Base-by-base conservation (phyloP, 2,888 invertebrate species). In the Camptogramma bilineatum region DNA sequence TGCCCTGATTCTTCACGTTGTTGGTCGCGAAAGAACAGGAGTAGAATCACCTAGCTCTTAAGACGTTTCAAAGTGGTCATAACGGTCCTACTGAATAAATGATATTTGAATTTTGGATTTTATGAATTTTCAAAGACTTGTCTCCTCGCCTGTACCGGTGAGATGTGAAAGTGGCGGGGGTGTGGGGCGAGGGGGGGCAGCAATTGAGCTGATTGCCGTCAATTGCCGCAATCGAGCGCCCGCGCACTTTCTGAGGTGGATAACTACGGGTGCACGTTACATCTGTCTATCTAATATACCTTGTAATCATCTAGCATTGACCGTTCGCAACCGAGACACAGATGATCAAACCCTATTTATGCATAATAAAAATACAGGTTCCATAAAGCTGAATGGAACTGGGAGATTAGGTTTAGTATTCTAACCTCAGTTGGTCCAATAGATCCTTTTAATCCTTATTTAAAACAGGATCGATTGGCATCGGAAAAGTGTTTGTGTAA, bases 191-290 rank as follows among this genome's bases (percentile, higher is more conserved):
- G 73, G 69, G 73, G n/a, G 71, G 69, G 72, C 66, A 70, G 69
- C 73, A 91, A 91, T 91, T 91, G 91, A 79, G 83, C 84, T 91
- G 90, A 91, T 91, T 91, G 91, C 78, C 81, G 79, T 76, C 91
- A 91, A 91, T 91, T 91, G 91, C 73, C 67, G 77, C 89, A 86
- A 88, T 89, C 81, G 80, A 82, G 83, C 84, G 83, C 75, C 69
- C 68, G 80, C 79, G 80, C 81, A 80, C 68, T 71, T 65, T 71
- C 58, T 39, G 70, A 72, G 70, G 72, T 72, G 59, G 76, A 61
- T 66, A 68, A 64, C 76, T 76, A 74, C 64, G 58, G 62, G 62
- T 62, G 54, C 70, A 67, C 73, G 18, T 31, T 42, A 31, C 39
- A 52, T 39, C 34, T 55, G 21, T 16, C 59, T 42, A 52, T 47